These are phyloP conservation scores for Nicator chloris DNA, from an alignment of 2,113 vertebrate genomes.

Conservation along the genomic window DNA sequence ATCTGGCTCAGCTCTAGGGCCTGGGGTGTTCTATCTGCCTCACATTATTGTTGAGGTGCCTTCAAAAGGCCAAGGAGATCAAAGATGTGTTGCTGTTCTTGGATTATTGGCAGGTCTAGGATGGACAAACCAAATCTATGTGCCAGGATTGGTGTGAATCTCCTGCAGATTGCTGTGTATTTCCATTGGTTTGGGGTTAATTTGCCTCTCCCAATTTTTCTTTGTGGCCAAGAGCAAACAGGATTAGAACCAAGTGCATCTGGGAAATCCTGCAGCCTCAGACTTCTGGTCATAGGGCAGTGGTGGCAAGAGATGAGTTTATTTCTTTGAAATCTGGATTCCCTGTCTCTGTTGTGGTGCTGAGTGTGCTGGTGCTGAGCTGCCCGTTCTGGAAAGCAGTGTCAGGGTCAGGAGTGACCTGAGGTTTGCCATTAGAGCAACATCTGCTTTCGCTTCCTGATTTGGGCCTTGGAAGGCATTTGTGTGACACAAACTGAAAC, in stretches of 20 bases:
- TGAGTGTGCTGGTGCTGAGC: background rate
- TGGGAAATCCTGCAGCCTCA: background rate
- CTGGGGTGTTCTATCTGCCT: background rate
- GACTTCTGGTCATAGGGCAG: accelerated
- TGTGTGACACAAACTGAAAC: background rate
- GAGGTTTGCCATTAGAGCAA: background rate
- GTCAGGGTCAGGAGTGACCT: background rate
- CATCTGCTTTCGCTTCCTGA: constrained; percentile 40
- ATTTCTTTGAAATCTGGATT: background rate
- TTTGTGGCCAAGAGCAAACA: accelerated
- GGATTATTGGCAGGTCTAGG: background rate
- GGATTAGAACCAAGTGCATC: background rate
- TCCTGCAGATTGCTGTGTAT: background rate
- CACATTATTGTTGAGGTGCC: accelerated
- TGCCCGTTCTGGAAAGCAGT: accelerated
- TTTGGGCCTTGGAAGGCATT: background rate
- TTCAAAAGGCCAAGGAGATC: background rate
- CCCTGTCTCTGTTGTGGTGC: background rate
- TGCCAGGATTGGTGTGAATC: accelerated
- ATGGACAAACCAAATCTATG: background rate
- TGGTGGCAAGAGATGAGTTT: background rate
- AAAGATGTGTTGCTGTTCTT: background rate
- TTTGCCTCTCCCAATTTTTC: background rate
- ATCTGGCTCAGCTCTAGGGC: background rate
- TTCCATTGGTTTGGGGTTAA: background rate